These are phyloP conservation scores for Tyria jacobaeae DNA, from an alignment of 2,888 invertebrate genomes.

Conservation along the genomic window DNA sequence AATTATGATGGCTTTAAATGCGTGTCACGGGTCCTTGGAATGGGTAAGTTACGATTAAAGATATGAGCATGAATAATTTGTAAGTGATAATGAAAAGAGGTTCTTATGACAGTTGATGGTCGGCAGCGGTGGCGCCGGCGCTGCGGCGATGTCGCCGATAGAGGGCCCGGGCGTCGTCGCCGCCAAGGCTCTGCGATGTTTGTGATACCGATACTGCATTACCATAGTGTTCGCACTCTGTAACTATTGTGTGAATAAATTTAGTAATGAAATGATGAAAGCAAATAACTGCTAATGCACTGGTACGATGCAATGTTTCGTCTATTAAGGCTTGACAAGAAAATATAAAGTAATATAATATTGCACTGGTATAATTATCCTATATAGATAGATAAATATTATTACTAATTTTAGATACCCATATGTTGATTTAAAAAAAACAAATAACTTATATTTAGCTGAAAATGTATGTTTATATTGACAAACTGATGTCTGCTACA, in stretches of 20 bases:
- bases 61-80: constrained; percentile 51
- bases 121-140: constrained; percentile 59
- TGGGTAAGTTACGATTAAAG: constrained; percentile 48
- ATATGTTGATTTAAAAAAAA: no score
- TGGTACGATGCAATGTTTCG: no score
- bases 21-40: constrained; percentile 33
- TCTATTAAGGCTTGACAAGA: no score
- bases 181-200: constrained; percentile 77
- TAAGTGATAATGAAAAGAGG: constrained; percentile 49
- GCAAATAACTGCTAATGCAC: no score
- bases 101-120: constrained; percentile 44
- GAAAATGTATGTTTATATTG: no score
- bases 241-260: constrained; percentile 30
- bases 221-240: constrained; percentile 74
- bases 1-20: constrained; percentile 42
- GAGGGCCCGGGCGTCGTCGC: constrained; percentile 51
- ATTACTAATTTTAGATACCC: no score
- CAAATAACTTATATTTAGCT: no score
- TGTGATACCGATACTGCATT: constrained; percentile 78
- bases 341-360: no score
- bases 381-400: no score
- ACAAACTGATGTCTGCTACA: no score
- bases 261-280: neutral
- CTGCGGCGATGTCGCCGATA: constrained; percentile 64
- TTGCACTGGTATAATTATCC: no score